Conservation (phyloP, 2,113 vertebrate genomes). For the Notechis scutatus region DNA sequence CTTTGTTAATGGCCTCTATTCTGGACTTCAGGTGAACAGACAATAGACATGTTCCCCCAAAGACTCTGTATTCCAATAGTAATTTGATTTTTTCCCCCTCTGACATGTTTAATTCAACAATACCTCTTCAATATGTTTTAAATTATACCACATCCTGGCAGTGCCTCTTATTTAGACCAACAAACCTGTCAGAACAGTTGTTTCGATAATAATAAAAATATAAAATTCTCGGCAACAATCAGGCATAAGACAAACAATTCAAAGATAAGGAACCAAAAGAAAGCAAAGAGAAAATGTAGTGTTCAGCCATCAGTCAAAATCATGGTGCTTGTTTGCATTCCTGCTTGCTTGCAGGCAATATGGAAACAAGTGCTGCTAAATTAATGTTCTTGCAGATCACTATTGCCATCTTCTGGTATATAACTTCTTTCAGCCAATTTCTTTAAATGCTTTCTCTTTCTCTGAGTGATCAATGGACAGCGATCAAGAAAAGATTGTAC, state of each 20-base stretch:
- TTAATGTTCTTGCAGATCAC: constrained; percentile 66
- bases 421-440: constrained; percentile 50
- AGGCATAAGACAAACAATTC: constrained; percentile 55
- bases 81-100: constrained; percentile 4
- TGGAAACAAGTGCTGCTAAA: neutral
- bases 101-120: constrained; percentile 35
- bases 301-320: constrained; percentile 44
- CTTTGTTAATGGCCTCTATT: constrained; percentile 31
- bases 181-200: constrained; percentile 45
- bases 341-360: constrained; percentile 12
- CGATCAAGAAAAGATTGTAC: constrained; percentile 51
- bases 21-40: constrained; percentile 26
- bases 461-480: constrained; percentile 11
- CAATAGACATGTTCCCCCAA: neutral
- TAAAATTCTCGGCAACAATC: constrained; percentile 38
- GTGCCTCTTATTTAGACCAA: constrained; percentile 50
- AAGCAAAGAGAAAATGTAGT: constrained; percentile 45
- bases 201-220: constrained; percentile 56
- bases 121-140: constrained; percentile 42
- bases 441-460: constrained; percentile 16
- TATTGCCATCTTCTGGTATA: constrained; percentile 78
- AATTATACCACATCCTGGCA: constrained; percentile 34
- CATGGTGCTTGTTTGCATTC: constrained; percentile 15
- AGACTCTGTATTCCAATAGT: constrained; percentile 30
- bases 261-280: constrained; percentile 50